Conservation (phyloP, 1,140 invertebrate species). For the Polypedilum vanderplanki region DNA sequence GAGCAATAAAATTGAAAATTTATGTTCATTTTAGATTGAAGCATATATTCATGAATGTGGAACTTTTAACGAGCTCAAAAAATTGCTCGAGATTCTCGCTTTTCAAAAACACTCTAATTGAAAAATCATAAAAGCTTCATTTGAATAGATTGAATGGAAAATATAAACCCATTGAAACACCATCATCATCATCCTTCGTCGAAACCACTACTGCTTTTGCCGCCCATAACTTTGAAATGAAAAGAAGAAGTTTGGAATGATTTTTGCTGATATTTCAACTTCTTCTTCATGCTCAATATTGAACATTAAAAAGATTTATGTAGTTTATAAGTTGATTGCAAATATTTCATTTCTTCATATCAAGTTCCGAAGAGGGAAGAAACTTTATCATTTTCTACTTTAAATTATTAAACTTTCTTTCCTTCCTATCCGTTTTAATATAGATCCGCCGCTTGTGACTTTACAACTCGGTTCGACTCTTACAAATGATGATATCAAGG, state of each 20-base stretch:
- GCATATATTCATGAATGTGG: not conserved
- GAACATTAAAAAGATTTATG: not conserved
- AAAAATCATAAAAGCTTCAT: constrained; percentile 7
- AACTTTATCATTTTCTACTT: not conserved
- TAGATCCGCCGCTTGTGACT: constrained; percentile 78
- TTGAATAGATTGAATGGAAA: not conserved
- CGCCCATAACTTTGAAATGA: not conserved
- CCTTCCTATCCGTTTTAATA: not conserved
- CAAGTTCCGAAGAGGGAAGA: not conserved
- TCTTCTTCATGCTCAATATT: not conserved
- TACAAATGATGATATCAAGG: constrained; percentile 80
- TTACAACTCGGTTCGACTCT: constrained; percentile 75
- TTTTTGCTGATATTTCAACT: not conserved
- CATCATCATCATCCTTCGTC: too few relatives aligned
- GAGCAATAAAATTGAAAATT: constrained; percentile 19
- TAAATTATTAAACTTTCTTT: not conserved
- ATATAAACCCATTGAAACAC: not conserved
- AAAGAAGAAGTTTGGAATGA: not conserved
- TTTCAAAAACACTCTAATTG: constrained; percentile 12
- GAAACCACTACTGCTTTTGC: too few relatives aligned
- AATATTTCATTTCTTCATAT: not conserved
- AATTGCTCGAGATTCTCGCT: not conserved
- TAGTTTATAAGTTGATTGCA: constrained; percentile 5
- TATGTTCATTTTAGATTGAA: constrained; percentile 19
- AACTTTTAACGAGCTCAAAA: constrained; percentile 6